Percentiles rank a stretch among this genome's conserved stretches.
Conservation (phyloP, 2,113 vertebrate genomes). For the Erinaceus europaeus region DNA sequence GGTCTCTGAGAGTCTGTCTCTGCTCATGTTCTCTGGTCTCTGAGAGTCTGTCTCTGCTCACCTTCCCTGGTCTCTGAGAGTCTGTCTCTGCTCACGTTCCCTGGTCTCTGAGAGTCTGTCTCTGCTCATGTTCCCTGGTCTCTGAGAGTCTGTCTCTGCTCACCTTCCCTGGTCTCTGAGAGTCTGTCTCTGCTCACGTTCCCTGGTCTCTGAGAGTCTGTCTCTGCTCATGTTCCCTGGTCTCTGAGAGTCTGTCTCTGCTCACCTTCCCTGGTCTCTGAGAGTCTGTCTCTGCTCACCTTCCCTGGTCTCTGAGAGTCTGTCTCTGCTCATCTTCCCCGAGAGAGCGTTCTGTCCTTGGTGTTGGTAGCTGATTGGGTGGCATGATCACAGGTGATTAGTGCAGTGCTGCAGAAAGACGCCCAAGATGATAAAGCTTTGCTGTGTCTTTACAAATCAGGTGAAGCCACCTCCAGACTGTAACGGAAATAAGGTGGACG, state of each 20-base stretch:
- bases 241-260: too few species aligned
- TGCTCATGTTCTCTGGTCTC: conserved; percentile 8
- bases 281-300: too few species aligned
- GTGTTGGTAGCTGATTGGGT: too few species aligned
- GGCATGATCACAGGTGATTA: neutral
- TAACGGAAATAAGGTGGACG: neutral
- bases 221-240: too few species aligned
- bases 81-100: too few species aligned
- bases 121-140: neutral
- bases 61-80: neutral
- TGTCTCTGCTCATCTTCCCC: too few species aligned
- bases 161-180: neutral
- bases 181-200: too few species aligned
- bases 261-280: conserved; percentile 9
- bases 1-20: neutral
- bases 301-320: neutral
- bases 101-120: neutral
- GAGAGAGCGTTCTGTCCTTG: neutral
- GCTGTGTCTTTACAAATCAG: neutral
- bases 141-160: too few species aligned
- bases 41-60: too few species aligned
- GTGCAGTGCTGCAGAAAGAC: neutral
- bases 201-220: neutral
- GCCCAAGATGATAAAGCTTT: neutral
- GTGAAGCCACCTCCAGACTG: neutral